phyloP scores from a whole-genome alignment of 2,113 vertebrate genomes.

The Semicossyphus pulcher region DNA sequence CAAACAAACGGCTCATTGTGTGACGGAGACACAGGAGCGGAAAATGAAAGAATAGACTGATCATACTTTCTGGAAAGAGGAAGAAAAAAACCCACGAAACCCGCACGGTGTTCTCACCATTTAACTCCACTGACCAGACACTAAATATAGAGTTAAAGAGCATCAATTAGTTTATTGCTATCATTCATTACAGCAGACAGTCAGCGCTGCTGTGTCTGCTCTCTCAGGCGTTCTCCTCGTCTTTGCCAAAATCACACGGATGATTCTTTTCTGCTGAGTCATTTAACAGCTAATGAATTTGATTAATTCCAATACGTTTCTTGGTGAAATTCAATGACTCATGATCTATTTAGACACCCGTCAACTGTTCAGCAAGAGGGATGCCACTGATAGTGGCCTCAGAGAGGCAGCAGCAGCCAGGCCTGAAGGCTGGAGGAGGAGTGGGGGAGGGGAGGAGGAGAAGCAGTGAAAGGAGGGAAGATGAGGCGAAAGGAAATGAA shows the following conservation, averaged over 20 bases:
- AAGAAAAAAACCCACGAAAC: slow-evolving; percentile 36
- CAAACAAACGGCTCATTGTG: slow-evolving; percentile 12
- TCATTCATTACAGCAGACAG: slow-evolving; percentile 35
- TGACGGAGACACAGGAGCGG: slow-evolving; percentile 2
- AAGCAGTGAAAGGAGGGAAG: background rate
- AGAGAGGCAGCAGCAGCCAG: slow-evolving; percentile 8
- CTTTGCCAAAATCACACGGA: background rate
- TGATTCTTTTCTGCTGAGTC: slow-evolving; percentile 11
- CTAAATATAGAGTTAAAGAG: slow-evolving; percentile 49
- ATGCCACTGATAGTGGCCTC: slow-evolving; percentile 32
- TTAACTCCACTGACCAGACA: background rate
- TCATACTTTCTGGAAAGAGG: slow-evolving; percentile 17
- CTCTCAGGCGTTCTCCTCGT: background rate
- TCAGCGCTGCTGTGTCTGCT: background rate
- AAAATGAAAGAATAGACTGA: slow-evolving; percentile 12
- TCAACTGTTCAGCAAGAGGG: background rate
- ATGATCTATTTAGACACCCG: background rate
- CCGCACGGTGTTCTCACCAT: slow-evolving; percentile 14
- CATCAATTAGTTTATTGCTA: slow-evolving; percentile 19
- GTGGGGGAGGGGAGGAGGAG: slow-evolving; percentile 22
- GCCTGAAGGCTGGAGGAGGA: background rate
- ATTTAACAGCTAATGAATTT: background rate
- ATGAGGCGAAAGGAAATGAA: background rate
- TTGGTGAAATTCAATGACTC: background rate
- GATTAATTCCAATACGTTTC: background rate